Conservation (phyloP, 2,888 invertebrate species). For the Anagyrus pseudococci region DNA sequence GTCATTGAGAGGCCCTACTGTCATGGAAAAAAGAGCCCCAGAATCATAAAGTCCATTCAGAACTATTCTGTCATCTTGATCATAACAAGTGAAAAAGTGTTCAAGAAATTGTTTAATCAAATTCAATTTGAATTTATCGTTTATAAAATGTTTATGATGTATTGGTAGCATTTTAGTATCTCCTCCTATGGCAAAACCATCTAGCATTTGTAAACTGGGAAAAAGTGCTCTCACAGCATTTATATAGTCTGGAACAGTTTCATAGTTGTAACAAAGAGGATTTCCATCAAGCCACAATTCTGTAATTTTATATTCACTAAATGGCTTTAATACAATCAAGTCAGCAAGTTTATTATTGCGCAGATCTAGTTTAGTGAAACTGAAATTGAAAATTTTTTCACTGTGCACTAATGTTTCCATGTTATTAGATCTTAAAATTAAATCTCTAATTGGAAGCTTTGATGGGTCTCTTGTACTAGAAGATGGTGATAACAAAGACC, state of each 20-base stretch:
- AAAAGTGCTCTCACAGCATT: slow-evolving; percentile 50
- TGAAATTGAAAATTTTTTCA: slow-evolving; percentile 53
- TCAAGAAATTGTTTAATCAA: slow-evolving; percentile 55
- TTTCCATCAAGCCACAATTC: slow-evolving; percentile 59
- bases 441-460: slow-evolving; percentile 51
- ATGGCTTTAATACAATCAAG: slow-evolving; percentile 48
- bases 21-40: slow-evolving; percentile 56
- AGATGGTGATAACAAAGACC: slow-evolving; percentile 29
- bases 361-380: slow-evolving; percentile 52
- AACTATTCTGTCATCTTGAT: slow-evolving; percentile 54
- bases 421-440: slow-evolving; percentile 51
- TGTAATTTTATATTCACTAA: slow-evolving; percentile 54
- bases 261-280: slow-evolving; percentile 52
- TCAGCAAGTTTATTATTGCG: slow-evolving; percentile 52
- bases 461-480: slow-evolving; percentile 41
- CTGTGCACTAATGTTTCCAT: slow-evolving; percentile 45
- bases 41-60: slow-evolving; percentile 56
- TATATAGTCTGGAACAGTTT: slow-evolving; percentile 51
- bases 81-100: slow-evolving; percentile 56
- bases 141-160: slow-evolving; percentile 48
- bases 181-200: slow-evolving; percentile 52
- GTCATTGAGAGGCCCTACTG: slow-evolving; percentile 50
- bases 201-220: slow-evolving; percentile 53
- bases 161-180: slow-evolving; percentile 48
- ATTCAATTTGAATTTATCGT: slow-evolving; percentile 45